Percentiles rank a stretch among this genome's conserved stretches.
These are phyloP conservation scores for Dynastes grantii DNA, from an alignment of 2,888 invertebrate species.

Conservation along the genomic window DNA sequence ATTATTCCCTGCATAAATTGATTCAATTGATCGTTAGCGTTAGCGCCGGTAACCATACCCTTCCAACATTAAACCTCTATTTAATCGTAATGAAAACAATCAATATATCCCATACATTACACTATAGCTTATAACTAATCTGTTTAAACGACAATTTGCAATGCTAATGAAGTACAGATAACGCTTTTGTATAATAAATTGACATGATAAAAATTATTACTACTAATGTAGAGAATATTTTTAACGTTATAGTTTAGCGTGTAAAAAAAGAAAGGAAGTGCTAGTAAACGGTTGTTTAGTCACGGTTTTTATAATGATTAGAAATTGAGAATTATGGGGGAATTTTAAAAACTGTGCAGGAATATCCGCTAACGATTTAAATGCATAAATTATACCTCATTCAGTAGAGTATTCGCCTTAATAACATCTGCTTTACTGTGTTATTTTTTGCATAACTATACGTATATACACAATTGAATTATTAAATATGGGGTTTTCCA, in stretches of 20 bases:
- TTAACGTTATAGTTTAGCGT: not conserved
- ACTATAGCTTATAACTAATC: conserved; percentile 43
- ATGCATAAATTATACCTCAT: not conserved
- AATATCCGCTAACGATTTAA: conserved; percentile 11
- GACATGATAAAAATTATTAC: conserved; percentile 17
- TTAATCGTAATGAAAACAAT: no score
- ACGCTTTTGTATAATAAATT: conserved; percentile 47
- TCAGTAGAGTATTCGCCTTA: not conserved
- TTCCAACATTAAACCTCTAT: no score
- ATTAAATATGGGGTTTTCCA: no score
- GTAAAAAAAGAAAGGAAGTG: conserved; percentile 6
- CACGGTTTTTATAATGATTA: conserved; percentile 7
- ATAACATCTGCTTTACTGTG: conserved; percentile 1
- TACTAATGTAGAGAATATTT: not conserved
- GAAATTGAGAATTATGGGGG: not conserved
- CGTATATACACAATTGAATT: not conserved
- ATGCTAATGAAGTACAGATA: conserved; percentile 43
- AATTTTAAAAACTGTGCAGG: not conserved
- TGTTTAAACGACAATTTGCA: conserved; percentile 46
- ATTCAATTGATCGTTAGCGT: not conserved
- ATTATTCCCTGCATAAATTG: not conserved
- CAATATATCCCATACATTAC: not conserved
- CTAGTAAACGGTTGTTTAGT: conserved; percentile 13
- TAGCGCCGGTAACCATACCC: no score
- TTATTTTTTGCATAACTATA: not conserved